Evolutionary conservation across 1,140 invertebrate genomes (phyloP), one percentile per base, ranked within the genome.

Genomic region (Drosophila eugracilis): DNA sequence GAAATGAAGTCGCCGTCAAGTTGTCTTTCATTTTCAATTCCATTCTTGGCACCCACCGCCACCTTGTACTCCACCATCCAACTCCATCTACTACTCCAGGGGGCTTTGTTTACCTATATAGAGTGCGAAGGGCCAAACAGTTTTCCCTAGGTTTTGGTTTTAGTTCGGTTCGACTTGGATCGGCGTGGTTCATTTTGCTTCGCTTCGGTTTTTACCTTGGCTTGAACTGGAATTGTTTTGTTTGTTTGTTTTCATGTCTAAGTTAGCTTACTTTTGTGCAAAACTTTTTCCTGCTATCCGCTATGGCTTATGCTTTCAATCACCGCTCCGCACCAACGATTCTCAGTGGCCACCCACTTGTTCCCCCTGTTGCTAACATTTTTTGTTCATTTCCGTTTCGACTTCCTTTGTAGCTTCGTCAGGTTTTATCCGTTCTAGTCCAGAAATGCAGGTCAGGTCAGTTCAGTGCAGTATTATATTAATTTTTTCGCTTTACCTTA

Each of bases 1-100:
- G 77, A 78, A 88, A 81, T 77, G 77, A 86, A 88, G 67, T 85
- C 63, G 59, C 79, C 83, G 72, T 85, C 81, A 86, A 86, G 69
- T 81, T 85, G 77, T 81, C 83, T 78, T 66, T 62, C 67, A 77
- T 86, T 86, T 86, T 74, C 59, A 84, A 75, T 85, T 78, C 57
- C 69, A 77, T 58, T 59, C 73, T 62, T 21, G 32, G 30, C 50
- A 24, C n/a, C n/a, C n/a, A n/a, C n/a, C n/a, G n/a, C n/a, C n/a
- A n/a, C 42, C 59, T 54, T 36, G 21, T 10, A 36, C 55, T 44
- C n/a, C n/a, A n/a, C 30, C 26, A 19, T 12, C 9, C 32, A 7
- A 19, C 37, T 32, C 36, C 15, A 32, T 3, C 14, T 39, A 3
- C 15, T 7, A 15, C 5, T 3, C 36, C 36, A 14, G 7, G 7